A percentile compares a stretch with the other conserved stretches of the same genome.
Conservation (phyloP, 2,113 vertebrate genomes). For the Eclectus roratus region DNA sequence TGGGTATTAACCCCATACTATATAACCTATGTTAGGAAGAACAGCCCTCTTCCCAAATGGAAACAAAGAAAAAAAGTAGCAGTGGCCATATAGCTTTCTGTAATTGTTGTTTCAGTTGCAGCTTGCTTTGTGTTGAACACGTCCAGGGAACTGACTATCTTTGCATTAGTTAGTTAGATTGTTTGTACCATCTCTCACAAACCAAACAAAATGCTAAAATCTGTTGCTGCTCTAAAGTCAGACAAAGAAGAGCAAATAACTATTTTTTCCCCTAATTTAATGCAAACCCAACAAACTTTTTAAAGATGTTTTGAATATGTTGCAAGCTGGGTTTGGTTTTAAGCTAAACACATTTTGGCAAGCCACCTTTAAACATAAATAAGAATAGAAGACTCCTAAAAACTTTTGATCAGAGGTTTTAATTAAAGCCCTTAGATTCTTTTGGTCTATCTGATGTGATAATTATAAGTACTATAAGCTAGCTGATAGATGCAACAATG, state of each 20-base stretch:
- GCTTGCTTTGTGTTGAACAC: background rate
- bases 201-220: background rate
- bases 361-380: background rate
- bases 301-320: slow-evolving; percentile 20
- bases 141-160: background rate
- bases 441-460: background rate
- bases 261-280: background rate
- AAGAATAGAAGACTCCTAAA: background rate
- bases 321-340: background rate
- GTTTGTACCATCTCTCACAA: background rate
- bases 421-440: background rate
- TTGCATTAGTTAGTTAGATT: background rate
- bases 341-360: background rate
- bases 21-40: background rate
- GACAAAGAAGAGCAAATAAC: background rate
- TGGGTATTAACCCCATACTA: background rate
- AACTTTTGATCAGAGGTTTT: background rate
- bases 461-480: background rate
- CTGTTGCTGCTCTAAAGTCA: background rate
- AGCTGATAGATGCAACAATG: background rate
- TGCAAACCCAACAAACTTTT: background rate
- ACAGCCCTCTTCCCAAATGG: background rate
- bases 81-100: background rate
- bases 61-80: background rate
- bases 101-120: background rate